phyloP scores from a whole-genome alignment of 2,888 invertebrate genomes.

The Dusona sp. region DNA sequence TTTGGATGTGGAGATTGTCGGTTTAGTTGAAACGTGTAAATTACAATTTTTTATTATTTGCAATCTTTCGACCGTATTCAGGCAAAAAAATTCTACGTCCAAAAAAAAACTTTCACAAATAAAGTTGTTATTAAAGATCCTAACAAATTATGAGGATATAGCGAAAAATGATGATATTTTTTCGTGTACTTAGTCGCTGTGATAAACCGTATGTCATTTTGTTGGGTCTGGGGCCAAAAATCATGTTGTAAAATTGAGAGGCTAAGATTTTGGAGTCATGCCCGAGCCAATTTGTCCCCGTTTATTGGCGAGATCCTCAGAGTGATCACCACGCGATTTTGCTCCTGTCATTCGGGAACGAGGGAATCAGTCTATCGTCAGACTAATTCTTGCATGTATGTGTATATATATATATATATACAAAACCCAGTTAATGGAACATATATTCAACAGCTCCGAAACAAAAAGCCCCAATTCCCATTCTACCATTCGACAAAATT shows the following conservation, averaged over 20 bases:
- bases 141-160: background rate
- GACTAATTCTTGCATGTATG: background rate
- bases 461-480: background rate
- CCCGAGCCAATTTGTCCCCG: slow-evolving; percentile 57
- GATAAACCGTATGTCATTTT: background rate
- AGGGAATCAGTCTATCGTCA: slow-evolving; percentile 49
- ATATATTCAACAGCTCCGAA: background rate
- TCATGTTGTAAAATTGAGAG: slow-evolving; percentile 5
- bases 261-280: slow-evolving; percentile 24
- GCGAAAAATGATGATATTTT: background rate
- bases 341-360: slow-evolving; percentile 35
- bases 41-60: background rate
- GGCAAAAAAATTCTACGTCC: background rate
- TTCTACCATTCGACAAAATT: too few relatives aligned
- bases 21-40: background rate
- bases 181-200: background rate
- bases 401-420: background rate
- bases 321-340: slow-evolving; percentile 41
- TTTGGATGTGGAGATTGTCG: slow-evolving; percentile 3
- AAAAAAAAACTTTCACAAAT: background rate
- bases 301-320: slow-evolving; percentile 46
- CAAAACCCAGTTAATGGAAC: slow-evolving; percentile 9
- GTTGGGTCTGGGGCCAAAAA: background rate
- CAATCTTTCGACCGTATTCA: background rate
- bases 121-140: background rate